Evolutionary conservation across 2,797 vertebrate genomes (phyloP).

Genomic region (Oreonectes daqikongensis): DNA sequence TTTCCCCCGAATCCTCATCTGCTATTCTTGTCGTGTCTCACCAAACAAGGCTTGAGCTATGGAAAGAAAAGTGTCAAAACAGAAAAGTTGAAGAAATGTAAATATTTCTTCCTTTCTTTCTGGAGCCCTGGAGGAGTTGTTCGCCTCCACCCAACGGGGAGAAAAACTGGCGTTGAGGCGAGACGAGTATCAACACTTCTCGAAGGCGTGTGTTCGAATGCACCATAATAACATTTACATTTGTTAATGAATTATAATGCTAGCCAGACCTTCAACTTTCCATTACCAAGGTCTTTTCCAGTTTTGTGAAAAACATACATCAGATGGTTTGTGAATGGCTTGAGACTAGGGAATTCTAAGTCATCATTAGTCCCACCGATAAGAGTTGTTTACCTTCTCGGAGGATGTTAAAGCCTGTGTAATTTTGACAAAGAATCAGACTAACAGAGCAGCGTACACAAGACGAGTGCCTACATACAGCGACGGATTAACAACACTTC

Average conservation of each 20-base stretch:
- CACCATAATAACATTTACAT: slow-evolving; percentile 1
- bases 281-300: neutral
- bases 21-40: slow-evolving; percentile 82
- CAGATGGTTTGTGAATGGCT: neutral
- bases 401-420: slow-evolving; percentile 51
- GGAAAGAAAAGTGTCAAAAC: slow-evolving; percentile 87
- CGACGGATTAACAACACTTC: slow-evolving; percentile 51
- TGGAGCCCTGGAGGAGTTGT: slow-evolving; percentile 81
- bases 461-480: slow-evolving; percentile 51
- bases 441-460: slow-evolving; percentile 40
- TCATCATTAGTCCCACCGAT: slow-evolving; percentile 57
- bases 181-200: slow-evolving; percentile 79
- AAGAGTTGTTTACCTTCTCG: slow-evolving; percentile 50
- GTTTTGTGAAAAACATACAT: neutral
- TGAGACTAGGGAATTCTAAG: slow-evolving; percentile 60
- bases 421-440: slow-evolving; percentile 52
- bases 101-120: slow-evolving; percentile 79
- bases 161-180: slow-evolving; percentile 87
- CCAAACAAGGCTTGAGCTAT: slow-evolving; percentile 79
- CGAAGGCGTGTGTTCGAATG: slow-evolving; percentile 11
- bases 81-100: slow-evolving; percentile 86
- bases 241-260: neutral
- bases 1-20: slow-evolving; percentile 79
- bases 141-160: slow-evolving; percentile 87
- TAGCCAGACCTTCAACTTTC: too few relatives aligned